Evolutionary conservation across 1,140 invertebrate species (phyloP).

Genomic region (Portunus trituberculatus): DNA sequence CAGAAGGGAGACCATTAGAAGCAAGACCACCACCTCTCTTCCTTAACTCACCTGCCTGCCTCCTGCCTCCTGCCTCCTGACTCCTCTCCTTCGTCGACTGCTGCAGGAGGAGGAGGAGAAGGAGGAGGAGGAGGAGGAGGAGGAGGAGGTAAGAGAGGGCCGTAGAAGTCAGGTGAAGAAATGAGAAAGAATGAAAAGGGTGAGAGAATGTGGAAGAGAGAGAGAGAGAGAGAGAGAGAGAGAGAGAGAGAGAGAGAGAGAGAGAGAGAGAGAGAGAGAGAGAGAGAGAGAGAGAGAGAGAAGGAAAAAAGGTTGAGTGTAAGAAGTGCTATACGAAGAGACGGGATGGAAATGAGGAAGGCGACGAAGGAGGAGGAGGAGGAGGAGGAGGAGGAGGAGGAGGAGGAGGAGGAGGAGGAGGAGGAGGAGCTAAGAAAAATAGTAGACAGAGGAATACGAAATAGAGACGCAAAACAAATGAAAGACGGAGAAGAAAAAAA

Average conservation of each 20-base stretch:
- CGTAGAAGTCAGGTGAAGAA: neutral
- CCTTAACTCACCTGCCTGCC: no score
- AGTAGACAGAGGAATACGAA: no score
- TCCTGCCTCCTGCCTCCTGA: no score
- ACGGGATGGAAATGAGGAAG: neutral
- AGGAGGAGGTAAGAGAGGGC: neutral
- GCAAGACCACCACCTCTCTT: no score
- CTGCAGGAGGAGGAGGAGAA: neutral
- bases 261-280: neutral
- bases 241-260: neutral
- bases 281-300: neutral
- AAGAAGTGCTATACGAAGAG: neutral
- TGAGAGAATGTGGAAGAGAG: neutral
- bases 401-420: no score
- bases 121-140: slow-evolving; percentile 12
- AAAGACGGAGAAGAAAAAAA: neutral
- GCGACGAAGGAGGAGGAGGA: neutral
- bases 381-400: no score
- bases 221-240: slow-evolving; percentile 13
- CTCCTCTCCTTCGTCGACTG: no score
- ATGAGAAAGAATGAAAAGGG: neutral
- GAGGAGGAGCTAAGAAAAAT: neutral
- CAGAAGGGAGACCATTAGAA: no score
- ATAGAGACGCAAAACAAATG: neutral
- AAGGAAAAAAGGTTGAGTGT: neutral